Conservation (phyloP, 37 sponge, comb jelly and placozoan genomes). For the Dysidea cf. avara region DNA sequence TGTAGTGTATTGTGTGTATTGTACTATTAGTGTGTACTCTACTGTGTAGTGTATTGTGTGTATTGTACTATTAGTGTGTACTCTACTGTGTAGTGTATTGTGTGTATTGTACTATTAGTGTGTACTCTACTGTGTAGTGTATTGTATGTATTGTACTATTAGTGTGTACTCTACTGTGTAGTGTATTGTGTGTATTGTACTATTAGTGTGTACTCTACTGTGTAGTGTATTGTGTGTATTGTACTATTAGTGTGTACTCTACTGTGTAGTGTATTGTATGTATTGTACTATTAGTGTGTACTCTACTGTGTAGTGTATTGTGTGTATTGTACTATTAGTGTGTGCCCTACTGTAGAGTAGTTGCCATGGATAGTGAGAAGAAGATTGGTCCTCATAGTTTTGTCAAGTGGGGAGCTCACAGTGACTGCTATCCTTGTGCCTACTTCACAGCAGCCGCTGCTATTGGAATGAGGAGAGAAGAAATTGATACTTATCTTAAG, state of each 20-base stretch:
- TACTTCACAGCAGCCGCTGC: constrained; percentile 98
- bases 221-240: constrained; percentile 4
- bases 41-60: constrained; percentile 32
- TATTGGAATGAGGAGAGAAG: constrained; percentile 82
- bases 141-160: background rate
- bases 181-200: background rate
- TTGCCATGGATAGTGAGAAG: constrained; percentile 59
- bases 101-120: background rate
- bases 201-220: too few species aligned
- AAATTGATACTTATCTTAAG: constrained; percentile 71
- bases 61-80: background rate
- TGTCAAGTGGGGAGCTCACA: constrained; percentile 87
- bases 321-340: background rate
- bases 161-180: too few species aligned
- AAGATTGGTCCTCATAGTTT: constrained; percentile 84
- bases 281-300: background rate
- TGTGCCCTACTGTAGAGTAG: constrained; percentile 52
- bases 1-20: constrained; percentile 4
- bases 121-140: too few species aligned
- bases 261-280: constrained; percentile 32
- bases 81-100: constrained; percentile 40
- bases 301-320: background rate
- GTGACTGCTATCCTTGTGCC: constrained; percentile 68
- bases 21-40: background rate
- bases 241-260: background rate